Conservation (phyloP, 1,140 invertebrate species). For the Dryas iulia region DNA sequence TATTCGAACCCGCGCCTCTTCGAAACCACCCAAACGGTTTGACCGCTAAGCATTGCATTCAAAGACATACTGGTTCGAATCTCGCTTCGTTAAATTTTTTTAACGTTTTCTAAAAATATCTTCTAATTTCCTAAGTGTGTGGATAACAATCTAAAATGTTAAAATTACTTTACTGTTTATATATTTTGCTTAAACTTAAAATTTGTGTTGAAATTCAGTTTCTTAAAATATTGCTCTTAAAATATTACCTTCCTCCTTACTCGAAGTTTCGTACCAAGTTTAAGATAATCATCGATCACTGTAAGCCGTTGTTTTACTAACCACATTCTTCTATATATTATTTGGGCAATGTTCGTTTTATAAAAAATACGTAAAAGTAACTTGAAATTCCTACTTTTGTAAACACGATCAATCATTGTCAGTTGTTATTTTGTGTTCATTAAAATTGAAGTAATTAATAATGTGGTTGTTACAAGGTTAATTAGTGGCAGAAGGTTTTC, state of each 20-base stretch:
- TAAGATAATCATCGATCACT: slow-evolving; percentile 6
- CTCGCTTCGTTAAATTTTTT: too few species aligned
- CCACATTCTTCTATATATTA: background rate
- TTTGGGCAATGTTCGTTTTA: background rate
- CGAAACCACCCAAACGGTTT: too few species aligned
- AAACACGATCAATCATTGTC: slow-evolving; percentile 11
- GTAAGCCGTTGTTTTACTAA: background rate
- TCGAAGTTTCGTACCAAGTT: background rate
- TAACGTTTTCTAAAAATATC: too few species aligned
- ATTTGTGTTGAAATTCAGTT: background rate
- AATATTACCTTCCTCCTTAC: background rate
- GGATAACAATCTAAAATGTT: too few species aligned
- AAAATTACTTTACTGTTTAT: background rate
- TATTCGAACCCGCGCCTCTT: too few species aligned
- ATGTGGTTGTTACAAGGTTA: background rate
- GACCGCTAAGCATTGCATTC: too few species aligned
- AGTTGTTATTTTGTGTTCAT: slow-evolving; percentile 9
- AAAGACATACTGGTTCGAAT: too few species aligned
- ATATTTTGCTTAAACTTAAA: background rate
- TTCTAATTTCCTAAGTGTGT: too few species aligned
- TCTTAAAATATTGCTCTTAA: background rate
- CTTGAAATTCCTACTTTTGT: background rate
- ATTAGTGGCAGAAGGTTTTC: slow-evolving; percentile 3
- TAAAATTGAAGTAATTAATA: slow-evolving; percentile 14
- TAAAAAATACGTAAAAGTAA: background rate